Evolutionary conservation across 2,113 vertebrate genomes (phyloP).

Genomic region (Malurus elegans): DNA sequence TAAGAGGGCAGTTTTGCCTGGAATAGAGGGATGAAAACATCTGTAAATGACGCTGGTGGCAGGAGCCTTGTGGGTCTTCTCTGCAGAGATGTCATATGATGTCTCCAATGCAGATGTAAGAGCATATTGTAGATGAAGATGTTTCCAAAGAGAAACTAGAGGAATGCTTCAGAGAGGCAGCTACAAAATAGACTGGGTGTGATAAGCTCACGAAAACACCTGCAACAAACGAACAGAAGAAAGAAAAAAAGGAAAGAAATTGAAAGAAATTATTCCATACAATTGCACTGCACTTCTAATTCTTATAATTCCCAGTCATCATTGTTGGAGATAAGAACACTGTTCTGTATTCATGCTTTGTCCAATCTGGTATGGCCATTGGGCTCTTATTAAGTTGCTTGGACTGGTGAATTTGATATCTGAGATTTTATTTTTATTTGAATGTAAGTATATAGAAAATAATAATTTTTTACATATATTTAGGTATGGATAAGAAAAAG

Average conservation of each 20-base stretch:
- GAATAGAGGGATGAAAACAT: background rate
- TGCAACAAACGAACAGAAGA: background rate
- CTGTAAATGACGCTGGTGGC: fast-evolving
- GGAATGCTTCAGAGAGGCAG: background rate
- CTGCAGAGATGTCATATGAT: background rate
- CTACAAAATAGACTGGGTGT: background rate
- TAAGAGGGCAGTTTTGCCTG: background rate
- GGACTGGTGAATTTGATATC: background rate
- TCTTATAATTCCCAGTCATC: background rate
- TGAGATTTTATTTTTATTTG: background rate
- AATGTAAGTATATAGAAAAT: background rate
- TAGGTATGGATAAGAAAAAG: background rate
- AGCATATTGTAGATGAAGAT: background rate
- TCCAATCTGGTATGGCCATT: background rate
- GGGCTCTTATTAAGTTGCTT: background rate
- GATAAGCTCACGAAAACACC: background rate
- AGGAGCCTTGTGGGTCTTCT: background rate
- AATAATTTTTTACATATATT: background rate
- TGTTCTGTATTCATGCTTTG: background rate
- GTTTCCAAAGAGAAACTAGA: background rate
- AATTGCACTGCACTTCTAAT: background rate
- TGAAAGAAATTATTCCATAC: background rate
- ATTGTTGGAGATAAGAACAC: background rate
- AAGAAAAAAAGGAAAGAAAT: background rate
- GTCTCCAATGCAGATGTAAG: background rate